Conservation (phyloP, 2,113 vertebrate species). For the Dipodomys stephensi region DNA sequence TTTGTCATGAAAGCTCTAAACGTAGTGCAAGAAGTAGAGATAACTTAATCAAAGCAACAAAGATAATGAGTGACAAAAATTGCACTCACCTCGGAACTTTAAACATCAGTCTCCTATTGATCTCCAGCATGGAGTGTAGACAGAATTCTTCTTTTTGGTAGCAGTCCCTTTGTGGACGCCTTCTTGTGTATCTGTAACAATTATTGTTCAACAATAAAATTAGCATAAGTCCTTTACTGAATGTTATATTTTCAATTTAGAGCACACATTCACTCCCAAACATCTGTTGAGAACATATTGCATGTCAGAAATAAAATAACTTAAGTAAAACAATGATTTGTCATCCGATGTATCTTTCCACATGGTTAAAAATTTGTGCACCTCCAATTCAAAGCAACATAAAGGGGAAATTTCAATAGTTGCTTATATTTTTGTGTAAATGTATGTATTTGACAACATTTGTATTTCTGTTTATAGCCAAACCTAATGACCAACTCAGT, state of each 20-base stretch:
- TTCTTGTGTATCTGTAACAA: background rate
- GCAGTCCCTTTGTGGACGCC: background rate
- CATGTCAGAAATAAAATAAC: background rate
- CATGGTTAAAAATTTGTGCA: background rate
- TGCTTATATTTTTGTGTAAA: background rate
- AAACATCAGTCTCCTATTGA: background rate
- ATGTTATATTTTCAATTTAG: background rate
- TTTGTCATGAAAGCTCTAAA: background rate
- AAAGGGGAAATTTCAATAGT: background rate
- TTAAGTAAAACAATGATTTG: background rate
- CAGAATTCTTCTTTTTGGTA: background rate
- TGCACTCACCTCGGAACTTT: background rate
- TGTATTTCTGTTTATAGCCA: background rate
- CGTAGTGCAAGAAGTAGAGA: background rate
- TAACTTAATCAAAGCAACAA: background rate
- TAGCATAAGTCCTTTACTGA: background rate
- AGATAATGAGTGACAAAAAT: background rate
- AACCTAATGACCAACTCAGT: background rate
- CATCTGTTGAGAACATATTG: constrained; percentile 12
- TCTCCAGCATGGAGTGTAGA: accelerated
- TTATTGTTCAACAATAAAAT: background rate
- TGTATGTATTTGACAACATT: background rate
- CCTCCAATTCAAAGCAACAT: background rate
- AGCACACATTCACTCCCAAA: background rate
- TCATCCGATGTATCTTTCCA: background rate